Base-by-base conservation (phyloP, 2,113 vertebrate species). In the Pungitius pungitius region DNA sequence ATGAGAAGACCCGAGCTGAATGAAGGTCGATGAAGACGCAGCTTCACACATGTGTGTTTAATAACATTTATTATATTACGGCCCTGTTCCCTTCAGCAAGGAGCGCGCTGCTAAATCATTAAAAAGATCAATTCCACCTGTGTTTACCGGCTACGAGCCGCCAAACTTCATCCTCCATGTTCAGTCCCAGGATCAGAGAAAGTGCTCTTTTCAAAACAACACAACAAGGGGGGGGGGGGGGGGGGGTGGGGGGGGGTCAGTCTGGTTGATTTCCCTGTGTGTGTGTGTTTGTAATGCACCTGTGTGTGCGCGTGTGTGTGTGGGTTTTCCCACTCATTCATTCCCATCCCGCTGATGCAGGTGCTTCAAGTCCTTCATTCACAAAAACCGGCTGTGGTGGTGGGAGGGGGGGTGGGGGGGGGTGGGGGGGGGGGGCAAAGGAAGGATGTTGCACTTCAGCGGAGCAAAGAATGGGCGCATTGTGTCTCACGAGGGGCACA, bases 391-490 rank as follows among this genome's bases (percentile, higher is more conserved):
- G 68, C 73, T 27, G 70, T 20, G 33, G 39, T 5, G 30, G 33
- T 5, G 0, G 33, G 33, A 35, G 33, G 33, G 3, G 30, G 1
- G 30, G 30, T 30, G 30, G 30, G 30, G 30, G 33, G 33, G 33
- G 4, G 33, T 35, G 3, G 33, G 3, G 33, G 33, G 2, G 33
- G 33, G 33, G 4, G 33, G 33, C 33, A 35, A 68, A 90, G 92
- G 92, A 93, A 94, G 93, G 93, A 94, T 93, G 90, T 92, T 8
- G 78, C 87, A 84, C 87, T 90, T 89, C 67, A 72, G 69, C 76
- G 10, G 58, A 27, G 69, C 27, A 67, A 89, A 91, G 90, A 93
- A 91, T 91, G 89, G 91, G 64, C 0, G 83, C 84, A 91, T 92
- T 93, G 91, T 92, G 81, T 85, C 52, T 59, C 52, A 17, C 78